Percentiles rank a stretch among this genome's conserved stretches.
phyloP scores from a whole-genome alignment of 2,113 vertebrate genomes.

The Prinia subflava region DNA sequence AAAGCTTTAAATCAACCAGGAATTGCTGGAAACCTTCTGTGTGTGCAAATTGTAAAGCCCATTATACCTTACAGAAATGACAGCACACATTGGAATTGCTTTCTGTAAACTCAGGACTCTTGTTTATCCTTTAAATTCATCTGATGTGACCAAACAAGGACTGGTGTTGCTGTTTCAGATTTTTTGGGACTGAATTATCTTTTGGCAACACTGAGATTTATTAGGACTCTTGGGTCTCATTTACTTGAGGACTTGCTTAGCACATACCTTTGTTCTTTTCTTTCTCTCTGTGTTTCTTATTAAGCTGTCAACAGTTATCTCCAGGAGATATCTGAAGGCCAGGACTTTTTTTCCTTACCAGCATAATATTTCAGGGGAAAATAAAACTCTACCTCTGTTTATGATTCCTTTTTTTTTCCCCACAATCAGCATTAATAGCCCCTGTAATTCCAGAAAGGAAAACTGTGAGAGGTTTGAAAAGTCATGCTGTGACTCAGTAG shows the following conservation, averaged over 20 bases:
- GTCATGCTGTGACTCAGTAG: background rate
- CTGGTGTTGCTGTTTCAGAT: background rate
- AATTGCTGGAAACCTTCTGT: background rate
- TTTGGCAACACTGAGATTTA: background rate
- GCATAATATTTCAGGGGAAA: background rate
- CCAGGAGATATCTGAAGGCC: background rate
- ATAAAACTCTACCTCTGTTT: background rate
- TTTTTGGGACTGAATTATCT: conserved; percentile 25
- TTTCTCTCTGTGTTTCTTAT: background rate
- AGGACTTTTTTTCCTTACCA: background rate
- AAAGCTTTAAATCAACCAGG: background rate
- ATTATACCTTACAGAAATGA: conserved; percentile 18
- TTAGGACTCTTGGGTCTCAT: background rate
- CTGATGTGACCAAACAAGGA: conserved; percentile 40
- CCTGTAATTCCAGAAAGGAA: background rate
- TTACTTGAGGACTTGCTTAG: background rate
- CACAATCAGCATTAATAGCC: background rate
- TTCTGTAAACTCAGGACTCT: conserved; percentile 20
- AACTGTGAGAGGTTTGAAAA: background rate
- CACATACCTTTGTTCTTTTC: background rate
- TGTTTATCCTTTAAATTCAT: conserved; percentile 35
- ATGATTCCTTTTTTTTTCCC: background rate
- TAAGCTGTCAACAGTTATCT: background rate
- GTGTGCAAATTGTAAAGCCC: background rate
- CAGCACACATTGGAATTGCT: background rate